Conservation (phyloP, 2,888 invertebrate genomes). For the Peribatodes rhomboidaria region DNA sequence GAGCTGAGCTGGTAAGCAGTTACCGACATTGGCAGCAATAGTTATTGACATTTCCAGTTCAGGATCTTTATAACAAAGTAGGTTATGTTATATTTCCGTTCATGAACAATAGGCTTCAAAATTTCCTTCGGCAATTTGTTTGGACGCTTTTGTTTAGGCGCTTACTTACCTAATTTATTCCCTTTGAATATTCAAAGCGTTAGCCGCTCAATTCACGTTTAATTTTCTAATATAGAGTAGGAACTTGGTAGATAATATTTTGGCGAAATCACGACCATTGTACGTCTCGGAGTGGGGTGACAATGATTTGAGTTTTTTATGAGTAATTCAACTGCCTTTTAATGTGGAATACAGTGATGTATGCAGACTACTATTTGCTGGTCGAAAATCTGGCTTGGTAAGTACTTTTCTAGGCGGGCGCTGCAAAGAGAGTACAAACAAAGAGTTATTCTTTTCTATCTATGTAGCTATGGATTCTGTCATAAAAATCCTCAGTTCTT, state of each 20-base stretch:
- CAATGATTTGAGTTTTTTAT: slow-evolving; percentile 45
- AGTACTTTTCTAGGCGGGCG: too few relatives aligned
- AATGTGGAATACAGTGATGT: too few relatives aligned
- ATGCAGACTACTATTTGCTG: too few relatives aligned
- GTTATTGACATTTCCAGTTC: too few relatives aligned
- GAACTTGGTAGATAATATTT: slow-evolving; percentile 78
- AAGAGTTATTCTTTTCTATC: too few relatives aligned
- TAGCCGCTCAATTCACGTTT: slow-evolving; percentile 79
- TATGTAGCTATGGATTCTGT: too few relatives aligned
- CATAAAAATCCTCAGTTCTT: too few relatives aligned
- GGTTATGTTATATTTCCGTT: slow-evolving; percentile 8
- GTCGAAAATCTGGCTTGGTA: too few relatives aligned
- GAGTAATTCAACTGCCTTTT: too few relatives aligned
- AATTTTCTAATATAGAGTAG: slow-evolving; percentile 79
- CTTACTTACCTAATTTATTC: slow-evolving; percentile 79
- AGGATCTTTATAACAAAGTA: not conserved
- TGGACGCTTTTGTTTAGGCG: slow-evolving; percentile 60
- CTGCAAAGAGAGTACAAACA: too few relatives aligned
- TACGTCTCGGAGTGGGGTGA: slow-evolving; percentile 54
- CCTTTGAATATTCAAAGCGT: slow-evolving; percentile 82
- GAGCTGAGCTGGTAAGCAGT: too few relatives aligned
- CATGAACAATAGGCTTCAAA: slow-evolving; percentile 45
- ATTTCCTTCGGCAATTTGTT: slow-evolving; percentile 65
- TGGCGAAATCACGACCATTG: slow-evolving; percentile 71
- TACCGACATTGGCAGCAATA: too few relatives aligned